Evolutionary conservation across 2,888 invertebrate genomes (phyloP).

Genomic region (Caenorhabditis panamensis): DNA sequence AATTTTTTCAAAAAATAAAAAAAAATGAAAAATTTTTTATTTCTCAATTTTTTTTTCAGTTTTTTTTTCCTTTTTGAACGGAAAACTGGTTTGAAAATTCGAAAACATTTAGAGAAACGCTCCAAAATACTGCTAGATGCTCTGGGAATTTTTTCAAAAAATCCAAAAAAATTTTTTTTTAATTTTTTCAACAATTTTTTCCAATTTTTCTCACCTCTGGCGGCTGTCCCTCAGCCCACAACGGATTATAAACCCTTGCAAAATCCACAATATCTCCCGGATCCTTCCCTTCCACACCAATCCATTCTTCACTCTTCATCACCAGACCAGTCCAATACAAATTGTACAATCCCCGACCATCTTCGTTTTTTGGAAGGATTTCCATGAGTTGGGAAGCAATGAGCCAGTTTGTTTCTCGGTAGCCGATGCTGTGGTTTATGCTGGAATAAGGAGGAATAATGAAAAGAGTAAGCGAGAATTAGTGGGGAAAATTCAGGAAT

Average conservation of each 20-base stretch:
- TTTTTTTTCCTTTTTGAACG: no score
- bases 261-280: constrained; percentile 13
- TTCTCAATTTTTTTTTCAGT: no score
- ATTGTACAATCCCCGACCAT: constrained; percentile 2
- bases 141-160: no score
- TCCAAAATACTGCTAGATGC: no score
- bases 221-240: constrained; percentile 64
- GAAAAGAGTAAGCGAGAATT: no score
- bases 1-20: no score
- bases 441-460: no score
- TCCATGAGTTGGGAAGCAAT: constrained; percentile 33
- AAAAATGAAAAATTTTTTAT: no score
- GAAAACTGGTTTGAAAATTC: no score
- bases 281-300: constrained; percentile 34
- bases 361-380: background rate
- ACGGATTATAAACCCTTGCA: constrained; percentile 62
- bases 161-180: no score
- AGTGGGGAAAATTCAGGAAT: background rate
- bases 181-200: background rate
- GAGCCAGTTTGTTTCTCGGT: constrained; percentile 59
- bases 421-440: constrained; percentile 52
- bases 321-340: constrained; percentile 54
- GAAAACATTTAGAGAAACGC: no score
- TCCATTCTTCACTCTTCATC: background rate
- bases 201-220: constrained; percentile 23